phyloP scores from a whole-genome alignment of 2,113 vertebrate species.

The Planiliza haematocheilus region DNA sequence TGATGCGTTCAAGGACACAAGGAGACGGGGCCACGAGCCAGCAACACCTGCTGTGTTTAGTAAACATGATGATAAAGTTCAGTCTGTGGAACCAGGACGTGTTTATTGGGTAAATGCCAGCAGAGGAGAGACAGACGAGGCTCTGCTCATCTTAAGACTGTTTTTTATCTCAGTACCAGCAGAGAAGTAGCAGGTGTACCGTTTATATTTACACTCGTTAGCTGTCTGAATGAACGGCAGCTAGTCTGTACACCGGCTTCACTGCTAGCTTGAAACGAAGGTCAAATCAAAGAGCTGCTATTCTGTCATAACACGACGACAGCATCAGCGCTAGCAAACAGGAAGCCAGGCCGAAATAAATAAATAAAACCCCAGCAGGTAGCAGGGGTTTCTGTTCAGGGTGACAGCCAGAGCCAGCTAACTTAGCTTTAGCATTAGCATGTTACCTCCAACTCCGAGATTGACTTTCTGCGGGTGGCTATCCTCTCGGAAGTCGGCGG shows the following conservation, averaged over 20 bases:
- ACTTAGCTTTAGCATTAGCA: slow-evolving; percentile 30
- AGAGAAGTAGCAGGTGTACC: too few relatives aligned
- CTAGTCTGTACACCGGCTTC: too few relatives aligned
- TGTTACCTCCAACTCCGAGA: slow-evolving; percentile 94
- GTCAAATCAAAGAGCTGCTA: slow-evolving; percentile 48
- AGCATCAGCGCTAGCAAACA: too few relatives aligned
- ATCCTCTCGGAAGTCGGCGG: slow-evolving; percentile 92
- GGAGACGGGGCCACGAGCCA: neutral
- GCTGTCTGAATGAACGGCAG: neutral
- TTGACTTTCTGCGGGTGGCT: slow-evolving; percentile 92
- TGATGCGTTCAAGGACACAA: slow-evolving; percentile 46
- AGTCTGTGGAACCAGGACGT: too few relatives aligned
- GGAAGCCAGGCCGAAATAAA: neutral
- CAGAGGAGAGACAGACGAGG: too few relatives aligned
- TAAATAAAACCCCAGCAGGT: neutral
- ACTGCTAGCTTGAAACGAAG: slow-evolving; percentile 47
- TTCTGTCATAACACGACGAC: neutral
- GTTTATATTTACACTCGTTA: too few relatives aligned
- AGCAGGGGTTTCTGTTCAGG: neutral
- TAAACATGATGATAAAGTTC: too few relatives aligned
- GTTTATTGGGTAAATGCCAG: too few relatives aligned
- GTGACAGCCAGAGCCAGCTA: neutral
- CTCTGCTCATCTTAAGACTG: too few relatives aligned
- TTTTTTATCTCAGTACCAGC: too few relatives aligned
- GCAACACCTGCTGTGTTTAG: neutral